Evolutionary conservation across 1,140 invertebrate species (phyloP), one percentile per base, ranked within the genome.

Genomic region (Bursaphelenchus mucronatus): DNA sequence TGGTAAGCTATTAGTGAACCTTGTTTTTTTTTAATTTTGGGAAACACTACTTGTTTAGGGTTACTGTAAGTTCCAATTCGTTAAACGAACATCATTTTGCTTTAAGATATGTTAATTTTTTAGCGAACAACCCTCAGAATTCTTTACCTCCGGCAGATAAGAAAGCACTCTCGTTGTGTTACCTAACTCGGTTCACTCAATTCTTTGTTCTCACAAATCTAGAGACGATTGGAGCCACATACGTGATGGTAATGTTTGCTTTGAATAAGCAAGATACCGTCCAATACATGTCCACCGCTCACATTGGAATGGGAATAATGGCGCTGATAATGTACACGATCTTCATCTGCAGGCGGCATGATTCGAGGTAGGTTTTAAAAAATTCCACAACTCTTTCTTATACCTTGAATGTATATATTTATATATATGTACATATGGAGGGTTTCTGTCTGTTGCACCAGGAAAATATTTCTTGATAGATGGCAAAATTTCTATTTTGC

Each of bases 141-240:
- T 30, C 30, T 5, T 30, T 30, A 30, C 30, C 30, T 30, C 30
- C 30, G 30, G 30, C 30, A 3, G 59, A 62, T 10, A 17, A n/a
- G n/a, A 10, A 58, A 9, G 59, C 59, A n/a, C 47, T 62, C n/a
- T 58, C 21, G 9, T 11, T 62, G 47, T 61, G 50, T 13, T 15
- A 62, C 39, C 40, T 62, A 1, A 62, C 59, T 3, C 10, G 59
- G 39, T 62, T 62, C 10, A 62, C 59, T 61, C 59, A 62, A 39
- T 15, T 62, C 52, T 62, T 62, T 49, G 40, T 39, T 11, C 40
- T 17, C 53, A 62, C 59, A 1, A 62, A 62, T 59, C 10, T 62
- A 17, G 59, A 62, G 39, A 62, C 59, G 53, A 62, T 62, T 10
- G 59, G 52, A 61, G 13, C 59, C 11, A 9, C 59, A 39, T 62